Conservation (phyloP, 1,140 invertebrate genomes). For the Drosophila takahashii region DNA sequence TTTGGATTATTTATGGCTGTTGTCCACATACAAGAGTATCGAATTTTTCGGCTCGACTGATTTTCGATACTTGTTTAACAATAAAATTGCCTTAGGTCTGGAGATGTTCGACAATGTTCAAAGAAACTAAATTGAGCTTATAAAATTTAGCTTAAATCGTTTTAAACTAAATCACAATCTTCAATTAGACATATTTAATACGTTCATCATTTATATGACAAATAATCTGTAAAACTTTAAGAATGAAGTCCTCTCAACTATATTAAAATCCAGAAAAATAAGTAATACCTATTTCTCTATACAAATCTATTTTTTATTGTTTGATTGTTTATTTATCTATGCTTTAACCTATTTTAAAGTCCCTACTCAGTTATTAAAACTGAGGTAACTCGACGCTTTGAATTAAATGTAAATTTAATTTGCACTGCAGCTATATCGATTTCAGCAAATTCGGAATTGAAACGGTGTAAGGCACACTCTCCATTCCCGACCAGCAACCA, state of each 20-base stretch:
- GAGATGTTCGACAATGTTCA: background rate
- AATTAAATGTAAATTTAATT: conserved; percentile 43
- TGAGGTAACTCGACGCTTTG: background rate
- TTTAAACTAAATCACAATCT: too few species aligned
- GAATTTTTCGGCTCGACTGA: conserved; percentile 12
- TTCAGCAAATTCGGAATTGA: conserved; percentile 13
- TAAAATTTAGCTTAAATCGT: background rate
- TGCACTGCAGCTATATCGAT: conserved; percentile 27
- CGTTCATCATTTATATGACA: too few species aligned
- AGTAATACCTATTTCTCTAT: too few species aligned
- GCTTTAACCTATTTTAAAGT: background rate
- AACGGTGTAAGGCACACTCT: conserved; percentile 10
- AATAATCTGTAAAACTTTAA: too few species aligned
- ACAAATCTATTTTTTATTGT: too few species aligned
- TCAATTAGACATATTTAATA: too few species aligned
- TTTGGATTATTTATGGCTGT: conserved; percentile 24
- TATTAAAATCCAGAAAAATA: too few species aligned
- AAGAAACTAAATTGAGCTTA: background rate
- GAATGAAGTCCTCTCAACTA: too few species aligned
- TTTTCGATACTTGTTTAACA: conserved; percentile 16
- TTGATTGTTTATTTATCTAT: too few species aligned
- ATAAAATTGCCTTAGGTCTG: conserved; percentile 1
- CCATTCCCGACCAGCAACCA: conserved; percentile 23
- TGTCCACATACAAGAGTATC: background rate
- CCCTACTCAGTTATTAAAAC: background rate